A percentile compares a stretch with the other conserved stretches of the same genome.
Evolutionary conservation across 1,140 invertebrate genomes (phyloP).

Genomic region (Drosophila kepulauana): DNA sequence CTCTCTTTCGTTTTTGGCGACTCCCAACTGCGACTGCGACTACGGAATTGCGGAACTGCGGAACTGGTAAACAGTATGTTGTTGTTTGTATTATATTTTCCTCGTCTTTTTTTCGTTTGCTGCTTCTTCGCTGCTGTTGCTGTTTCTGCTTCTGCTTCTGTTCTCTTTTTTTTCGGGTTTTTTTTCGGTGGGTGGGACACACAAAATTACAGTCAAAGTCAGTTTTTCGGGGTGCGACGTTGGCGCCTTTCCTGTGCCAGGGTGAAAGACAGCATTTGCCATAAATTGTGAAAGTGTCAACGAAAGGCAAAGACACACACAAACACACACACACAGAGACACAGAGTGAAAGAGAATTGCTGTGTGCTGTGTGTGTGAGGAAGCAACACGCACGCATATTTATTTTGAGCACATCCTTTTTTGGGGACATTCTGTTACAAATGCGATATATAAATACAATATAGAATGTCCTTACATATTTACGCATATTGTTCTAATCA

Average conservation of each 20-base stretch:
- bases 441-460: conserved; percentile 41
- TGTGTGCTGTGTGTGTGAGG: conserved; percentile 46
- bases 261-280: conserved; percentile 80
- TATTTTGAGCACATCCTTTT: conserved; percentile 80
- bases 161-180: conserved; percentile 6
- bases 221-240: conserved; percentile 36
- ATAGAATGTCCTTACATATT: conserved; percentile 70
- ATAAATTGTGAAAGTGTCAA: conserved; percentile 83
- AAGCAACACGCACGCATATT: conserved; percentile 83
- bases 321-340: conserved; percentile 32
- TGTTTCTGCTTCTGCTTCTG: conserved; percentile 22
- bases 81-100: conserved; percentile 27
- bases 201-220: conserved; percentile 71
- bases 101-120: conserved; percentile 13
- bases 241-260: conserved; percentile 72
- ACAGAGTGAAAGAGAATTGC: conserved; percentile 34
- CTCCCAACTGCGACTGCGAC: conserved; percentile 25
- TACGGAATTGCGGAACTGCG: conserved; percentile 58
- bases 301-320: conserved; percentile 77
- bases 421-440: conserved; percentile 43
- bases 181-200: conserved; percentile 62
- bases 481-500: conserved; percentile 82
- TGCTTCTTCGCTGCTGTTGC: conserved; percentile 19
- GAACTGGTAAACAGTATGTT: conserved; percentile 75
- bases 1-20: background rate